phyloP scores from a whole-genome alignment of 2,888 invertebrate species.

The Ommatoiulus sabulosus region DNA sequence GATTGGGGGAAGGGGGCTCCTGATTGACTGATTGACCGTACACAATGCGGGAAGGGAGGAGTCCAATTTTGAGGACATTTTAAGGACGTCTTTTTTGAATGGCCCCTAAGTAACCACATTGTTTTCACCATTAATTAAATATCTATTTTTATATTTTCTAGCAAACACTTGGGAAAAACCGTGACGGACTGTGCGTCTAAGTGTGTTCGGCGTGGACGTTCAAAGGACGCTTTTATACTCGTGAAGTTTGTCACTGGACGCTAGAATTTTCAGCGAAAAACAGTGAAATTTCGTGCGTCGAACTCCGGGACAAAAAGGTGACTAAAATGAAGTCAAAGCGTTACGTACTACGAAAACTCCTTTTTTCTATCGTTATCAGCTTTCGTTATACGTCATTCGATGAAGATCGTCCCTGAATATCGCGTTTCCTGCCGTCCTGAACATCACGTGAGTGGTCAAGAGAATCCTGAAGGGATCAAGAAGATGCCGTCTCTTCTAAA shows the following conservation, averaged over 20 bases:
- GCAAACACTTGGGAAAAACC: conserved; percentile 44
- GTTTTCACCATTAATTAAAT: neutral
- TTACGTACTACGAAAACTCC: neutral
- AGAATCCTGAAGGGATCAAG: too few relatives aligned
- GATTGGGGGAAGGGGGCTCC: too few relatives aligned
- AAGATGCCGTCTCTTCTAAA: neutral
- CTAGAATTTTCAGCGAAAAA: too few relatives aligned
- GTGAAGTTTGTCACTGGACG: neutral
- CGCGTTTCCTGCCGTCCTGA: conserved; percentile 41
- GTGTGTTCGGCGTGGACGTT: neutral
- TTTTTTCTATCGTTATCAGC: conserved; percentile 22
- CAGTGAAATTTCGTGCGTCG: neutral
- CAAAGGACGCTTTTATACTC: neutral
- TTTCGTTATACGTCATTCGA: neutral
- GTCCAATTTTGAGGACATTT: too few relatives aligned
- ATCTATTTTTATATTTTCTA: neutral
- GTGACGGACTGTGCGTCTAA: neutral
- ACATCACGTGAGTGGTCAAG: neutral
- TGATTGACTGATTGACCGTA: too few relatives aligned
- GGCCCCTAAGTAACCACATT: too few relatives aligned
- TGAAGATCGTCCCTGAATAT: neutral
- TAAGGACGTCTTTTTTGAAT: too few relatives aligned
- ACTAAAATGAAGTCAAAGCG: neutral
- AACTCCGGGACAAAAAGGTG: neutral
- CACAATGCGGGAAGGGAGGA: too few relatives aligned